Conservation (phyloP, 2,797 vertebrate genomes). For the Octomys mimax region DNA sequence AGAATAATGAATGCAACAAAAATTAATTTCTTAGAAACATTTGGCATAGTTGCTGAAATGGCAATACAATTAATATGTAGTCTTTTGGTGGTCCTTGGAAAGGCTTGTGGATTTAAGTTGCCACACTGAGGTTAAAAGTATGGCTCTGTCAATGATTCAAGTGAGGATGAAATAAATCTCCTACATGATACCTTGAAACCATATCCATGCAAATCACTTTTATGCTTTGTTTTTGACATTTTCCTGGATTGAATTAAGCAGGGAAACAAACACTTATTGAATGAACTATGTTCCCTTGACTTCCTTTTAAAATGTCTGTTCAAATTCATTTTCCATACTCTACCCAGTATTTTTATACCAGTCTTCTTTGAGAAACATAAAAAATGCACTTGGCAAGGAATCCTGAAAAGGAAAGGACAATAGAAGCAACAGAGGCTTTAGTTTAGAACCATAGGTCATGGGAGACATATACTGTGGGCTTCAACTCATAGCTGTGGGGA, state of each 20-base stretch:
- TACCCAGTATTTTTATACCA: not conserved
- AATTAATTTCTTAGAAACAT: slow-evolving; percentile 54
- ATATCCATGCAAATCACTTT: not conserved
- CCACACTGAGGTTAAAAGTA: not conserved
- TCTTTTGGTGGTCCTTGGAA: slow-evolving; percentile 55
- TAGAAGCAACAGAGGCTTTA: not conserved
- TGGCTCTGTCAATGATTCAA: not conserved
- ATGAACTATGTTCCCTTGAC: not conserved
- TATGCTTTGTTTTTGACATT: not conserved
- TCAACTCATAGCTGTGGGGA: accelerated
- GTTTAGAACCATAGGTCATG: not conserved
- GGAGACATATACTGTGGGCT: no score
- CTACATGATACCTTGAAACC: not conserved
- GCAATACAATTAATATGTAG: slow-evolving; percentile 4
- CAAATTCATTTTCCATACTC: not conserved
- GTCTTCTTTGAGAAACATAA: not conserved
- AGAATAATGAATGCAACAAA: slow-evolving; percentile 64
- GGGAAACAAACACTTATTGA: not conserved
- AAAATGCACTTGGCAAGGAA: not conserved
- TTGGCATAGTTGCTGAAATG: slow-evolving; percentile 52
- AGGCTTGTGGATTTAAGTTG: slow-evolving; percentile 22
- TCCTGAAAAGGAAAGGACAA: not conserved
- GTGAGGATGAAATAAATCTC: not conserved
- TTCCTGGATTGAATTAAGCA: slow-evolving; percentile 24
- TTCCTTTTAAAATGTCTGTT: slow-evolving; percentile 28